Evolutionary conservation across 2,888 invertebrate genomes (phyloP).

Genomic region (Lycia hirtaria): DNA sequence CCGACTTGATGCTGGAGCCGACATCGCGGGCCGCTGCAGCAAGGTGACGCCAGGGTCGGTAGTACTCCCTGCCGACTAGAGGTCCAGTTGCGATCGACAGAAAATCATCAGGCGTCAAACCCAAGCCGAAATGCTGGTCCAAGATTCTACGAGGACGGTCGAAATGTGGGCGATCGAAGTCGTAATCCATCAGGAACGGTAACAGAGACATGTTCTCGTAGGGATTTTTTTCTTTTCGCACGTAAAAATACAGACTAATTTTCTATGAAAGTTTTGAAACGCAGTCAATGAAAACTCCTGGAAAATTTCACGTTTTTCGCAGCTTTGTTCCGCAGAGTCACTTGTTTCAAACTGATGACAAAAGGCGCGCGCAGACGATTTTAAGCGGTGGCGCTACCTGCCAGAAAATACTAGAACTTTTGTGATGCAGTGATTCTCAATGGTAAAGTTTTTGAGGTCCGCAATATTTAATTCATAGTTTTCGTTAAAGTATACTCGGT

Average conservation of each 20-base stretch:
- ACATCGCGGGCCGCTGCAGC: conserved; percentile 79
- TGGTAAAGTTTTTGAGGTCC: conserved; percentile 35
- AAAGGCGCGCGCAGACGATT: conserved; percentile 50
- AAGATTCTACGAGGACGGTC: conserved; percentile 75
- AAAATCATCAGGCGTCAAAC: conserved; percentile 78
- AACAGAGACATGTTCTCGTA: conserved; percentile 76
- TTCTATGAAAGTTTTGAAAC: too few species aligned
- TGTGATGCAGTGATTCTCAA: conserved; percentile 55
- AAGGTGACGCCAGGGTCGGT: conserved; percentile 75
- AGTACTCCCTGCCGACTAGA: conserved; percentile 63
- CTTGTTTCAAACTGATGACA: conserved; percentile 56
- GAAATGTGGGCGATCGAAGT: conserved; percentile 67
- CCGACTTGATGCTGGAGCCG: conserved; percentile 81
- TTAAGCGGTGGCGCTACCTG: conserved; percentile 56
- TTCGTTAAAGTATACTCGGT: neutral
- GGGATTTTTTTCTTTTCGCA: neutral
- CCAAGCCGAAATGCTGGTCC: conserved; percentile 84
- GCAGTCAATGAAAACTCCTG: neutral
- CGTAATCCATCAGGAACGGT: conserved; percentile 73
- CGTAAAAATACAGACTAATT: conserved; percentile 4
- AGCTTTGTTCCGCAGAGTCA: conserved; percentile 15
- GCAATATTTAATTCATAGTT: conserved; percentile 29
- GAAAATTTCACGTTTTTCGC: conserved; percentile 28
- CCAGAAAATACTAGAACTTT: conserved; percentile 62
- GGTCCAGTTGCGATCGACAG: conserved; percentile 59